Evolutionary conservation across 2,797 vertebrate genomes (phyloP), one percentile per base, ranked within the genome.

Genomic region (Sebastes matsubarae): DNA sequence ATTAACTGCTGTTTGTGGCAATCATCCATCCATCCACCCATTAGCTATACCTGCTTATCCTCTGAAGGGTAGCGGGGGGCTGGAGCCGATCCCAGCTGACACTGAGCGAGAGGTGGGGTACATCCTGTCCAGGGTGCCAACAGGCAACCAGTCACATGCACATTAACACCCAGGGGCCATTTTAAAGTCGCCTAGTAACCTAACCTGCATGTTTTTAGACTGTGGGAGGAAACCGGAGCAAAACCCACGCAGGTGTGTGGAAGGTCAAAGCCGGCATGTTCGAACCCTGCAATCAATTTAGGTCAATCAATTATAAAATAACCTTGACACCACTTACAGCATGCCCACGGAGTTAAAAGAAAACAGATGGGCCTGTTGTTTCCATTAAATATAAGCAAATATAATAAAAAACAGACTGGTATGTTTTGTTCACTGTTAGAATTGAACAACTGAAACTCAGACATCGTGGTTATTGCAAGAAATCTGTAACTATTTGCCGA

Each of bases 1-100:
- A 81, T 87, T 87, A 89, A 86, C 63, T 73, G 76, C 58, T 75
- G 77, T 81, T 78, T 75, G 81, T 58, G 81, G 63, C 72, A 74
- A 81, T 82, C 54, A 65, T 63, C 36, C 58, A 61, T 72, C 68
- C 22, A 67, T 71, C 50, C 29, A 52, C 58, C 57, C 72, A 61
- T 76, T 81, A 67, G 42, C 46, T 18, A 8, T 34, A 66, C 20
- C 25, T 34, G 4, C 38, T 52, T 46, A 24, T n/a, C 24, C 30
- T 60, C 16, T 27, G 29, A 36, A 52, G 55, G n/a, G 6, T 4
- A 29, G 20, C 9, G 1, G 24, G 7, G 7, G 27, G 20, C 29
- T 25, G 46, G 36, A 42, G n/a, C 3, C 1, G 2, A 55, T 57
- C 60, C 61, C 29, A 55, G 55, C 30, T 61, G 60, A 59, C 18